Evolutionary conservation across 2,797 vertebrate species (phyloP).

Genomic region (Argya squamiceps): DNA sequence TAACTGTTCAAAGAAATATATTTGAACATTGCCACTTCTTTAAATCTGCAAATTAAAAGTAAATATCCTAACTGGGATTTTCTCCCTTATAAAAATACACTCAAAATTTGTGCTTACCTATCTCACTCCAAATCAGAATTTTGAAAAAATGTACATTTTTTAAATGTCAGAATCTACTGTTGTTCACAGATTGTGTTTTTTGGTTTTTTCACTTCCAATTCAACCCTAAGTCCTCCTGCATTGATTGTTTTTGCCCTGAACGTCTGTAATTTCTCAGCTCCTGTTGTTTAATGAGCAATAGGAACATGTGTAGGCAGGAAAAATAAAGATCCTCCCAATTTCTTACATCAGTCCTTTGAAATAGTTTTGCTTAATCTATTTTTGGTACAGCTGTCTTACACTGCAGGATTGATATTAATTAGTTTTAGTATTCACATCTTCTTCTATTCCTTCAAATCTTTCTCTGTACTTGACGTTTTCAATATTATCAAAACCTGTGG

Average conservation of each 20-base stretch:
- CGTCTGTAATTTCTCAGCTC: neutral
- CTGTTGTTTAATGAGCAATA: neutral
- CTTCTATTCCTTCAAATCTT: neutral
- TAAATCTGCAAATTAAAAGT: neutral
- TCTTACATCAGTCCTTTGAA: neutral
- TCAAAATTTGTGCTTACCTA: neutral
- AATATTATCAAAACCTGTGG: neutral
- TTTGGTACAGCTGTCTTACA: neutral
- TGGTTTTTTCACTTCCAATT: neutral
- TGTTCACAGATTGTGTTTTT: neutral
- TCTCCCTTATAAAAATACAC: neutral
- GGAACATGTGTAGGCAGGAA: neutral
- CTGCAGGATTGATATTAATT: neutral
- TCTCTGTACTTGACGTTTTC: neutral
- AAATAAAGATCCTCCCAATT: neutral
- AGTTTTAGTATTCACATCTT: neutral
- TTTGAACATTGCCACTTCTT: neutral
- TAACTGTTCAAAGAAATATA: neutral
- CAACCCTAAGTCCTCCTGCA: neutral
- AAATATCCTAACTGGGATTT: neutral
- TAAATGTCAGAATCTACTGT: neutral
- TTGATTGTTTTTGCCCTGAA: neutral
- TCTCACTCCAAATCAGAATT: neutral
- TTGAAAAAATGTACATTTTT: accelerated
- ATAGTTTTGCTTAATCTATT: neutral